Conservation (phyloP, 2,113 vertebrate genomes). For the Galemys pyrenaicus region DNA sequence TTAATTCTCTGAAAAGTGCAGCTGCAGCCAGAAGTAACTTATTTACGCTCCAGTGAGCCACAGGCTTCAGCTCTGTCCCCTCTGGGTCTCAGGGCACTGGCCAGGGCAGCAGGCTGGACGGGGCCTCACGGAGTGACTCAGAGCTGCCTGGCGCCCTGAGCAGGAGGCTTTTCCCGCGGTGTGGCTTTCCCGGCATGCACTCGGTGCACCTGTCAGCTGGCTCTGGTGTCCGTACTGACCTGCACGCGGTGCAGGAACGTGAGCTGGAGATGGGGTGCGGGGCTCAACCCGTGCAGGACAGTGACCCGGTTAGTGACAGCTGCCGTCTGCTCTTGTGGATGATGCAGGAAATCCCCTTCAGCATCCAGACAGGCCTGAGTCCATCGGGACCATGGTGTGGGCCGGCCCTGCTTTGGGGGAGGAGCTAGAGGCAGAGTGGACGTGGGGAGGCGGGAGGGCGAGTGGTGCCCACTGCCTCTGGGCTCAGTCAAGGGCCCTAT, state of each 20-base stretch:
- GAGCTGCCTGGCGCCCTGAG: too few relatives aligned
- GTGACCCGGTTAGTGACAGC: background rate
- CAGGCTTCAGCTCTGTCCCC: background rate
- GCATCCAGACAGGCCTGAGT: background rate
- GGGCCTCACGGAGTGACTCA: background rate
- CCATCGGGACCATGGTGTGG: rapidly evolving
- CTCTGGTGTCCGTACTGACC: background rate
- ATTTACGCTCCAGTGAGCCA: background rate
- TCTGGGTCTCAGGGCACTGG: background rate
- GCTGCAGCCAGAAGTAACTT: background rate
- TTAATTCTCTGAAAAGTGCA: background rate
- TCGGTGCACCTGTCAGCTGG: background rate
- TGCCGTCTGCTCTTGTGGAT: rapidly evolving
- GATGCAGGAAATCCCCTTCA: background rate
- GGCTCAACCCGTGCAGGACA: background rate
- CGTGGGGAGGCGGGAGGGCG: rapidly evolving
- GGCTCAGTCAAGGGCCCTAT: rapidly evolving
- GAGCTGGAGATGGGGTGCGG: too few relatives aligned
- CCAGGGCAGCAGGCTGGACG: background rate
- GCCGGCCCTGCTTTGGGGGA: too few relatives aligned
- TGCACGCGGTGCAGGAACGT: background rate
- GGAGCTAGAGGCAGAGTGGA: background rate
- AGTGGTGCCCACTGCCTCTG: rapidly evolving
- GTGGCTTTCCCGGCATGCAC: too few relatives aligned
- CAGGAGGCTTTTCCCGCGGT: too few relatives aligned